A percentile compares a stretch with the other conserved stretches of the same genome.
Conservation (phyloP, 1,140 invertebrate species). For the Steinernema khuongi region DNA sequence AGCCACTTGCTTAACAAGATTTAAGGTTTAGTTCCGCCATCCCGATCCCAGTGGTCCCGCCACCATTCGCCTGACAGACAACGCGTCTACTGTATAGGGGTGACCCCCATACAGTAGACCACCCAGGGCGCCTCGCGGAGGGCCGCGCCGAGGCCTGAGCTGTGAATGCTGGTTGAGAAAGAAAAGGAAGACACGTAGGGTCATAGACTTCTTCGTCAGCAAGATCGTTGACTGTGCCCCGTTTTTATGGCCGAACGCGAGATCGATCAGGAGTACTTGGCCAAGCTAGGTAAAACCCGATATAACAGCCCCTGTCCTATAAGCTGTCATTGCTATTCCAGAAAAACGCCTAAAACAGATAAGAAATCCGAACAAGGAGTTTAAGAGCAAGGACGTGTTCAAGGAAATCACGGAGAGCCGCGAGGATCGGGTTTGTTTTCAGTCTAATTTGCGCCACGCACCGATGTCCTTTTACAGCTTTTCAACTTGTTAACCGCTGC, state of each 20-base stretch:
- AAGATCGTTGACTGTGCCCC: background rate
- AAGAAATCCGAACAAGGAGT: constrained; percentile 34
- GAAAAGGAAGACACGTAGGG: too few relatives aligned
- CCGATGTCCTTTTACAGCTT: constrained; percentile 23
- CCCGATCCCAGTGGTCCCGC: too few relatives aligned
- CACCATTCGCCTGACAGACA: too few relatives aligned
- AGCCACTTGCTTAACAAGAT: too few relatives aligned
- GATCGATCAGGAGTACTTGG: background rate
- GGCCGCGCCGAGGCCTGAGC: too few relatives aligned
- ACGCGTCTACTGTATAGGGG: too few relatives aligned
- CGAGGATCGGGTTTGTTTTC: constrained; percentile 29
- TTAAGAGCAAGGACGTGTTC: constrained; percentile 26
- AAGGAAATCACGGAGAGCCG: constrained; percentile 24
- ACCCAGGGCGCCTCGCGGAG: too few relatives aligned
- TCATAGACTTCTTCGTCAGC: too few relatives aligned
- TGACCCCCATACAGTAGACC: too few relatives aligned
- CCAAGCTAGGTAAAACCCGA: background rate
- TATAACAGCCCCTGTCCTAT: background rate
- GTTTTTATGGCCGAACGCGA: background rate
- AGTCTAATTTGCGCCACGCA: background rate
- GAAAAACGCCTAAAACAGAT: constrained; percentile 32
- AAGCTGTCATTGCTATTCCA: constrained; percentile 11
- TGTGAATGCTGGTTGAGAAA: too few relatives aligned
- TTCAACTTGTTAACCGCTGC: constrained; percentile 33
- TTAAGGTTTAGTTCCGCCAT: too few relatives aligned